Percentiles rank a stretch among this genome's conserved stretches.
phyloP scores from a whole-genome alignment of 2,888 invertebrate species.

The Patella depressa region DNA sequence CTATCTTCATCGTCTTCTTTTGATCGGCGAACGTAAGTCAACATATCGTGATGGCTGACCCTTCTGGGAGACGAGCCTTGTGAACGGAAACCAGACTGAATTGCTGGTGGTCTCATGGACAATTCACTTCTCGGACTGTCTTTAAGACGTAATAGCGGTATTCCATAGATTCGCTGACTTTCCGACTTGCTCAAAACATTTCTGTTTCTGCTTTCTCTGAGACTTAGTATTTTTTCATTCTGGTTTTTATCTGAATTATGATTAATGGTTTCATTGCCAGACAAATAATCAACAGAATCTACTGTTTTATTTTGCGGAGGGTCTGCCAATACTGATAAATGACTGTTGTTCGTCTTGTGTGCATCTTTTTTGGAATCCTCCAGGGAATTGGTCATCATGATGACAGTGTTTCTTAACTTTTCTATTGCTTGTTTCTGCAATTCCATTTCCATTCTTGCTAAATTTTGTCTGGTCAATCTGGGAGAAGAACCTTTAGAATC shows the following conservation, averaged over 20 bases:
- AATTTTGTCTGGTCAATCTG: not conserved
- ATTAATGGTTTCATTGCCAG: not conserved
- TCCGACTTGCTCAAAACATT: no score
- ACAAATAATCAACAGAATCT: not conserved
- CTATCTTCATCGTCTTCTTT: constrained; percentile 27
- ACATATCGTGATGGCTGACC: not conserved
- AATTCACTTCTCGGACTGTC: constrained; percentile 2
- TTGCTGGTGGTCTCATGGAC: constrained; percentile 10
- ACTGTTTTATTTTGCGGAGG: not conserved
- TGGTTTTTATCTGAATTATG: not conserved
- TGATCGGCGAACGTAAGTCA: constrained; percentile 17
- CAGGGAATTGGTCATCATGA: not conserved
- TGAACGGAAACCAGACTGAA: not conserved
- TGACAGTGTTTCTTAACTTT: not conserved
- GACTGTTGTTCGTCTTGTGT: not conserved
- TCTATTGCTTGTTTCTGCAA: not conserved
- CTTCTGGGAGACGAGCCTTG: not conserved
- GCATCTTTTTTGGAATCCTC: not conserved
- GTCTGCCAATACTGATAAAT: not conserved
- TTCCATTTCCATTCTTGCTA: not conserved
- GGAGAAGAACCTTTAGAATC: not conserved
- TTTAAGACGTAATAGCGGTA: not conserved
- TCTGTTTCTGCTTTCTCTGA: not conserved
- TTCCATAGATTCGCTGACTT: not conserved
- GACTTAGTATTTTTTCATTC: not conserved